These are phyloP conservation scores for Speoplatyrhinus poulsoni DNA, from an alignment of 2,113 vertebrate genomes.

Conservation along the genomic window DNA sequence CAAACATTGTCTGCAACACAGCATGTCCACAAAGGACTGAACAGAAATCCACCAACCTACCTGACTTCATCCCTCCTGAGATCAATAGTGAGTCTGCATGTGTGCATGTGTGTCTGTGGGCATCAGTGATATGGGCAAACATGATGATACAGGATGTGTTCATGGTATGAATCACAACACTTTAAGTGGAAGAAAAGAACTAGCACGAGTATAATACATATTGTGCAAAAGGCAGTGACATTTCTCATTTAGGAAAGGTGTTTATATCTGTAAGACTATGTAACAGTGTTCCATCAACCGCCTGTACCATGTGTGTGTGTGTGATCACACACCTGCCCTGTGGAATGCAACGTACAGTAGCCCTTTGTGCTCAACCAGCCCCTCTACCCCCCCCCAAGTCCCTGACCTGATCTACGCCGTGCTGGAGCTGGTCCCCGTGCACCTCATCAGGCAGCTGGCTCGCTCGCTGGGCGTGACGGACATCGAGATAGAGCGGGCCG, in stretches of 20 bases:
- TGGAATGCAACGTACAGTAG: slow-evolving; percentile 15
- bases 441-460: slow-evolving; percentile 70
- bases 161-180: too few species aligned
- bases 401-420: slow-evolving; percentile 72
- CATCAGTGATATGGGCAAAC: background rate
- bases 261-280: too few species aligned
- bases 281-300: too few species aligned
- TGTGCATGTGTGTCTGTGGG: slow-evolving; percentile 14
- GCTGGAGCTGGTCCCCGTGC: slow-evolving; percentile 71
- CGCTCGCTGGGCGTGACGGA: slow-evolving; percentile 73
- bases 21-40: too few species aligned
- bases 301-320: background rate
- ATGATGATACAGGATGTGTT: too few species aligned
- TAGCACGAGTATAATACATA: too few species aligned
- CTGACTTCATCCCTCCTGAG: slow-evolving; percentile 73
- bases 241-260: too few species aligned
- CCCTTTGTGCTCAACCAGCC: slow-evolving; percentile 20
- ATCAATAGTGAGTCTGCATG: slow-evolving; percentile 67
- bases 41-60: slow-evolving; percentile 44
- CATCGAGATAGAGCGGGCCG: slow-evolving; percentile 70
- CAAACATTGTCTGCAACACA: too few species aligned
- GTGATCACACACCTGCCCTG: background rate
- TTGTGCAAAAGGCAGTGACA: too few species aligned
- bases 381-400: slow-evolving; percentile 32
- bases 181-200: too few species aligned